Base-by-base conservation (phyloP, 2,888 invertebrate species). In the Saturnia japonica region DNA sequence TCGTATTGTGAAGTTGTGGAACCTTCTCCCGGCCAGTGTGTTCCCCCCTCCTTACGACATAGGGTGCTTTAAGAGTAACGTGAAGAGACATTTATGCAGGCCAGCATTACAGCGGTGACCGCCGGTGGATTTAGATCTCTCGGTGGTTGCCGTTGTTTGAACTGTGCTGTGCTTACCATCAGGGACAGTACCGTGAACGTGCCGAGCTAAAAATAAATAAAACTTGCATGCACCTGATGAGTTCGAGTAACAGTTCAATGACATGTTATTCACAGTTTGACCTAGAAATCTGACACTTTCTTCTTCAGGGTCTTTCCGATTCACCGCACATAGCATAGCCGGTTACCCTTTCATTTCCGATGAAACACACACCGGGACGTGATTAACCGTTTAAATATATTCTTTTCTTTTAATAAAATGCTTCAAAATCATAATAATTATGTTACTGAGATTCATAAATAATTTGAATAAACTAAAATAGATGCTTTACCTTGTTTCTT, bases 211-310 rank as follows among this genome's bases (percentile, higher is more conserved):
- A 60, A 72, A 69, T 69, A 54, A 42, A n/a, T 68, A 62, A 72
- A 74, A 70, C 71, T 70, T 3, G 84, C 85, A 85, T 3, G 84
- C 85, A 85, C 84, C 81, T 78, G 84, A 82, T 82, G 82, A 78
- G 6, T 78, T 80, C 76, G 80, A 84, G 85, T 85, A 80, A 82
- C 77, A 81, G 93, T 91, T 93, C 93, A 91, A 86, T 88, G 91
- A 89, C 93, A 88, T 86, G 88, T 89, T 87, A 88, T 86, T 88
- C 85, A 85, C 87, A 85, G 83, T 67, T 86, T 88, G 92, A 88
- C 92, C 91, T 79, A 90, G 91, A 90, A 88, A 91, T 88, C 77
- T 83, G 86, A 87, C 83, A 89, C 93, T 93, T 93, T 93, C 92
- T 91, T 91, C 87, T 84, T 85, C 85, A 84, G 84, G 85, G 82